A percentile compares a stretch with the other conserved stretches of the same genome.
Conservation (phyloP, 2,888 invertebrate genomes). For the Minunthozetes semirufus region DNA sequence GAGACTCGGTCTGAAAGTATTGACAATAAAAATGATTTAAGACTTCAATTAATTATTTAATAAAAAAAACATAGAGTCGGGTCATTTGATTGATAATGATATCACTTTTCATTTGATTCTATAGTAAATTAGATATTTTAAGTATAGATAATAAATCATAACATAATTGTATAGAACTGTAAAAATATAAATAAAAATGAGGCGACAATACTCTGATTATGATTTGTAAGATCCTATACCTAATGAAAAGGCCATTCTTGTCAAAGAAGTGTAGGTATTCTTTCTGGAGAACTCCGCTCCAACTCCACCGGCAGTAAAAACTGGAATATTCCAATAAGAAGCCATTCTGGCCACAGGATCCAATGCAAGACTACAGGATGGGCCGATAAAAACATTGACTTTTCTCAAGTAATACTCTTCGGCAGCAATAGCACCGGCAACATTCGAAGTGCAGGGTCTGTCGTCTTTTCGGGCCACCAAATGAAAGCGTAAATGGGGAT, state of each 20-base stretch:
- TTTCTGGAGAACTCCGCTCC: constrained; percentile 41
- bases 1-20: constrained; percentile 35
- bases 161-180: too few species aligned
- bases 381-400: constrained; percentile 41
- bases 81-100: too few species aligned
- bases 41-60: too few species aligned
- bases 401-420: constrained; percentile 40
- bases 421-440: constrained; percentile 40
- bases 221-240: constrained; percentile 37
- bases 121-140: too few species aligned
- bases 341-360: constrained; percentile 42
- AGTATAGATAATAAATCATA: too few species aligned
- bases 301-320: constrained; percentile 59
- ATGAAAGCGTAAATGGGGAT: constrained; percentile 41
- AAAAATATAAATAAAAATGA: too few species aligned
- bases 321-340: constrained; percentile 61
- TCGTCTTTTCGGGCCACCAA: constrained; percentile 39
- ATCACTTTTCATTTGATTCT: too few species aligned
- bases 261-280: constrained; percentile 39
- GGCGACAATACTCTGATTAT: too few species aligned
- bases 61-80: too few species aligned
- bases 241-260: constrained; percentile 42
- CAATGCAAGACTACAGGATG: constrained; percentile 40
- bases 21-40: too few species aligned
- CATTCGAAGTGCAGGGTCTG: constrained; percentile 38